Conservation (phyloP, 1,140 invertebrate genomes). For the Bombus breviceps region DNA sequence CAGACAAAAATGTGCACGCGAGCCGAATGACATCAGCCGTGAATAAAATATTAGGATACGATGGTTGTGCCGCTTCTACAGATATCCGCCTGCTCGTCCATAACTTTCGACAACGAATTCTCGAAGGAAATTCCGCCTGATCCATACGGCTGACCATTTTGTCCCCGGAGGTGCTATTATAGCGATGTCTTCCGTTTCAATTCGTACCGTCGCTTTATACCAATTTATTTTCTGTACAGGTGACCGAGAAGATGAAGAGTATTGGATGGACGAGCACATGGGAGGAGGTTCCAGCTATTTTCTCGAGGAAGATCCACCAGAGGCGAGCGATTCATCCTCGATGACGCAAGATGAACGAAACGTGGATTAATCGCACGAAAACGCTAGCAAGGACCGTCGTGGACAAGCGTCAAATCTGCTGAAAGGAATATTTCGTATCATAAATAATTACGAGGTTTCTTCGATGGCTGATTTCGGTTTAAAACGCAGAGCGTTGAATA, state of each 20-base stretch:
- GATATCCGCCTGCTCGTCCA: neutral
- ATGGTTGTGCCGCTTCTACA: neutral
- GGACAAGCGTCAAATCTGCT: slow-evolving; percentile 58
- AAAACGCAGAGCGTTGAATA: neutral
- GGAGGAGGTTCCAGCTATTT: neutral
- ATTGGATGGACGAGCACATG: too few species aligned
- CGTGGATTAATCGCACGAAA: neutral
- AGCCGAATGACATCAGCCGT: neutral
- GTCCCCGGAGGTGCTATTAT: neutral
- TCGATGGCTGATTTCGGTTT: neutral
- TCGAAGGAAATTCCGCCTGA: neutral
- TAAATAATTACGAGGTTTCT: neutral
- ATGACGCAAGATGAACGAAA: slow-evolving; percentile 18
- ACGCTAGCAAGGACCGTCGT: slow-evolving; percentile 59
- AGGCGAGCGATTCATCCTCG: slow-evolving; percentile 1
- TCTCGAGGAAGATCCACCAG: neutral
- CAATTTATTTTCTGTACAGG: neutral
- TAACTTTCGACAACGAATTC: neutral
- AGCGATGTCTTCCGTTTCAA: neutral
- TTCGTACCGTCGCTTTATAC: neutral
- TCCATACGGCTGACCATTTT: neutral
- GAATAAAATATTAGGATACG: slow-evolving; percentile 20
- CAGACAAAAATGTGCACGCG: slow-evolving; percentile 15
- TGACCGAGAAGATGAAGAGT: neutral
- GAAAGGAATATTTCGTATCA: neutral